Base-by-base conservation (phyloP, 2,113 vertebrate species). In the Dendrocopos noguchii region DNA sequence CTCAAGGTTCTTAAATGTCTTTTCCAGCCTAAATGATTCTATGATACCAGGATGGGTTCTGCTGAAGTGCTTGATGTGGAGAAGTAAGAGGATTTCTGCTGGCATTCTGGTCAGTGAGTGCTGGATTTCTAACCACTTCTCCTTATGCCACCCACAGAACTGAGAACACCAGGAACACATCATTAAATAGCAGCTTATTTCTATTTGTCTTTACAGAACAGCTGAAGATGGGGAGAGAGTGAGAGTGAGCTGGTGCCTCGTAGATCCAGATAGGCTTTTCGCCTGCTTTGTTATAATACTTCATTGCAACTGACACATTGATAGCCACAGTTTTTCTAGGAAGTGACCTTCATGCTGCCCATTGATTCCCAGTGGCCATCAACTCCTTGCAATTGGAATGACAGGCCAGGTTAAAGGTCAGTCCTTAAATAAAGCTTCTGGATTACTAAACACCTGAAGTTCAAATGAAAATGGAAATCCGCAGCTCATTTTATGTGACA, bases 361-460 rank as follows among this genome's bases (percentile, higher is more conserved):
- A 98, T 97, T 97, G 97, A 98, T 98, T 98, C 97, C 97, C 97
- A 98, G 97, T 97, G 97, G 97, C 97, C 96, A 97, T 98, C 97
- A 97, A 97, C 95, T 96, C 56, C 94, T 95, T 95, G 98, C 97
- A 97, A 98, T 97, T 97, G 97, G 98, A 98, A 96, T 97, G 97
- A 98, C 98, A 97, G 94, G 93, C 90, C 73, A 59, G 98, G 98
- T 98, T 97, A 97, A 93, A 98, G 98, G 98, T 99, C 98, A 98
- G 91, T 97, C 96, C 97, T 98, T 98, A 98, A 98, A 99, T 98
- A 98, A 98, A 98, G 97, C 97, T 98, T 96, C 97, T 97, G 97
- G 97, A 97, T 98, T 98, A 97, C 98, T 94, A 97, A 98, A 97
- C 95, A 96, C 95, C 96, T 97, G 93, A 97, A 96, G 97, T 96